Evolutionary conservation across 2,797 vertebrate genomes (phyloP).

Genomic region (Lagodon rhomboides): DNA sequence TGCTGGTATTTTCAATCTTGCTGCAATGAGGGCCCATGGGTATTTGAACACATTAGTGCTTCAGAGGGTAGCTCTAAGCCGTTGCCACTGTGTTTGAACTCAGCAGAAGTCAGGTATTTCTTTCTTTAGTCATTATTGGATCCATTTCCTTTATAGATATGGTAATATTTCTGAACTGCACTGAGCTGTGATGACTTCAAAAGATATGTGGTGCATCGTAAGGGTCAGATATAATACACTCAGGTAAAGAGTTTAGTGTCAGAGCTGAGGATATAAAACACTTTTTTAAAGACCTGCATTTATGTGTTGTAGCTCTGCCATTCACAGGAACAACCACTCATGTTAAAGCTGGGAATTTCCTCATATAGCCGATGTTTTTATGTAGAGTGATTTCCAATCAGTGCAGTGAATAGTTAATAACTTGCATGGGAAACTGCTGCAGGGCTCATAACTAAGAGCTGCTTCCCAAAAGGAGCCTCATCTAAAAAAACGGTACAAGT

Average conservation of each 20-base stretch:
- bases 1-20: conserved; percentile 61
- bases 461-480: not conserved
- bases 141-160: conserved; percentile 54
- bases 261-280: conserved; percentile 20
- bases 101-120: conserved; percentile 46
- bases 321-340: conserved; percentile 3
- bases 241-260: conserved; percentile 39
- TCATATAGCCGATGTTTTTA: not conserved
- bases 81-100: conserved; percentile 69
- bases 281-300: conserved; percentile 20
- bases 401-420: not conserved
- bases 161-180: conserved; percentile 32
- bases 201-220: not conserved
- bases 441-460: conserved; percentile 1
- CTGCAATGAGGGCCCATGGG: conserved; percentile 55
- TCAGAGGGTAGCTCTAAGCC: conserved; percentile 45
- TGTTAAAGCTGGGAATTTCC: not conserved
- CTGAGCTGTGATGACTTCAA: not conserved
- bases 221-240: conserved; percentile 4
- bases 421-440: not conserved
- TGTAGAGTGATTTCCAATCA: not conserved
- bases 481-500: not conserved
- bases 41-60: conserved; percentile 66
- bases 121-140: conserved; percentile 41
- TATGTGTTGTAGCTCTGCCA: not conserved